Evolutionary conservation across 2,888 invertebrate genomes (phyloP).

Genomic region (Dasypogon diadema): DNA sequence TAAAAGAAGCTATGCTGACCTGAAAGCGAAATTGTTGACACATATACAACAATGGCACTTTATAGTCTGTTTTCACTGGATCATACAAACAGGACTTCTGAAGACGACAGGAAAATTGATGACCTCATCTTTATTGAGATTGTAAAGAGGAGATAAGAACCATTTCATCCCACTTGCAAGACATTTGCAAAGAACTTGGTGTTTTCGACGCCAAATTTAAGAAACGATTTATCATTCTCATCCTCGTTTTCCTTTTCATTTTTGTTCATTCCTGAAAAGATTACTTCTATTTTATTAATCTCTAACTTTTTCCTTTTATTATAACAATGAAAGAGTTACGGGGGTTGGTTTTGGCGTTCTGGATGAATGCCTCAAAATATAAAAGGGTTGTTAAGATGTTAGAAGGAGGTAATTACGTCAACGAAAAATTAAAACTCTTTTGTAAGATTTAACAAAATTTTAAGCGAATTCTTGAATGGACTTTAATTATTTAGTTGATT

Average conservation of each 20-base stretch:
- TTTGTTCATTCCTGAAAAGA: not conserved
- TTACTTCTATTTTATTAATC: slow-evolving; percentile 43
- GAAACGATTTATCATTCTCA: slow-evolving; percentile 20
- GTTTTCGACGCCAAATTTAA: slow-evolving; percentile 21
- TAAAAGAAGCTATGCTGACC: not conserved
- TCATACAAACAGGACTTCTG: slow-evolving; percentile 10
- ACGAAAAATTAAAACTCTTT: too few species aligned
- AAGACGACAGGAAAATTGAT: slow-evolving; percentile 43
- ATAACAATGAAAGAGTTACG: too few species aligned
- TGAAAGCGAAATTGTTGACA: slow-evolving; percentile 1
- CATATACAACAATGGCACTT: slow-evolving; percentile 14
- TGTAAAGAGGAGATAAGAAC: slow-evolving; percentile 27
- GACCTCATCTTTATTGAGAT: slow-evolving; percentile 34
- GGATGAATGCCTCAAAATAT: too few species aligned
- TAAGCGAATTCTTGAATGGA: too few species aligned
- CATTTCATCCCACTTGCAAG: slow-evolving; percentile 24
- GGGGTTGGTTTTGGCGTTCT: too few species aligned
- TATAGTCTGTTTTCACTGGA: not conserved
- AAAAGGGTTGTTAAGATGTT: too few species aligned
- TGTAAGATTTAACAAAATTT: too few species aligned
- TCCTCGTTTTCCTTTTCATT: slow-evolving; percentile 8
- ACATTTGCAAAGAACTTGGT: slow-evolving; percentile 25
- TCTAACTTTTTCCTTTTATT: slow-evolving; percentile 10
- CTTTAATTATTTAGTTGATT: too few species aligned
- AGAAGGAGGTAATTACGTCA: too few species aligned